Base-by-base conservation (phyloP, 2,888 invertebrate species). In the Neoaliturus tenellus region DNA sequence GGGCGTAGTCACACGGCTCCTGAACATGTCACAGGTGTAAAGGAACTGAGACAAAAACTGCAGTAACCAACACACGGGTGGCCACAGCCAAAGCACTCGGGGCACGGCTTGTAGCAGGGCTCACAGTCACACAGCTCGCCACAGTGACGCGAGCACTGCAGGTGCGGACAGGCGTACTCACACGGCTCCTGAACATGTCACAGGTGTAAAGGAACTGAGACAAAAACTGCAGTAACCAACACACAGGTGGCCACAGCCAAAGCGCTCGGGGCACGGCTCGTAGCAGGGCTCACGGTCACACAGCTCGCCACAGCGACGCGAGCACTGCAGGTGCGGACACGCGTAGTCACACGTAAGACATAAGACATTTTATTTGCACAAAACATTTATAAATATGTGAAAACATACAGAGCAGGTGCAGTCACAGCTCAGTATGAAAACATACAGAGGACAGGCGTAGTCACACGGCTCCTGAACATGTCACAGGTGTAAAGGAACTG, bases 211-310 rank as follows among this genome's bases (percentile, higher is more conserved):
- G n/a, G n/a, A n/a, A n/a, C n/a, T n/a, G n/a, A n/a, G n/a, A n/a
- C n/a, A n/a, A n/a, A n/a, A n/a, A n/a, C 94, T 95, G 90, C 95
- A 96, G 80, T 84, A 87, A 14, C 86, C 87, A 23, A 87, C 85
- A 80, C 87, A 87, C 0, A 44, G 41, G 80, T 87, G 87, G 4
- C 84, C 84, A 62, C 87, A 87, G 17, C 31, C 17, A n/a, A 86
- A 44, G 28, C 20, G 71, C 12, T 75, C n/a, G 0, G 23, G 0
- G 33, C 87, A 87, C 5, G 84, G 75, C 20, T 85, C 78, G 35
- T 86, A 83, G 81, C 86, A 87, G 28, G 85, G 86, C 20, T 58
- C 31, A 20, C 86, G 81, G 69, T 86, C 80, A 51, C 87, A 86
- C 67, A 85, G 71, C 28, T 88, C 88, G 0, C 84, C 80, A 71